Conservation (phyloP, 2,797 vertebrate genomes). For the Coreius guichenoti region DNA sequence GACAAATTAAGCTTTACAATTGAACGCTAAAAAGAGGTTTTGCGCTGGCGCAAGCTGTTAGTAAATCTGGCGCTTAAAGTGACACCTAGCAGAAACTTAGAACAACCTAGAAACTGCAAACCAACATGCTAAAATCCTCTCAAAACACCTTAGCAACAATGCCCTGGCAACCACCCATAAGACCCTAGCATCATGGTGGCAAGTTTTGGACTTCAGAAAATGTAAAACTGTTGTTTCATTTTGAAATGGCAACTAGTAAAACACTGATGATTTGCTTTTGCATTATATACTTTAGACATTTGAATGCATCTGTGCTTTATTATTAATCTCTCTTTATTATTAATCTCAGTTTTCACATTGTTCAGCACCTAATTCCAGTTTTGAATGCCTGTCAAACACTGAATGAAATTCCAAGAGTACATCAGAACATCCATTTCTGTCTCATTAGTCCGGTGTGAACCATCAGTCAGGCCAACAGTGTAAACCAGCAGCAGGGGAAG, state of each 20-base stretch:
- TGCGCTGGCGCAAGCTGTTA: too few relatives aligned
- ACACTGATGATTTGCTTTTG: background rate
- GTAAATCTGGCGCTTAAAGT: too few relatives aligned
- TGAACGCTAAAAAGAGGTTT: too few relatives aligned
- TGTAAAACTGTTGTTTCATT: background rate
- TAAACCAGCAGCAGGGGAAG: constrained; percentile 38
- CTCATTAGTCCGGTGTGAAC: constrained; percentile 41
- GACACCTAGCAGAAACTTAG: too few relatives aligned
- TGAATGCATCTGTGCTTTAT: background rate
- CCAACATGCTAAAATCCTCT: background rate
- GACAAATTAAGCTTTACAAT: too few relatives aligned
- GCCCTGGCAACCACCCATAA: too few relatives aligned
- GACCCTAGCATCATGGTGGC: background rate
- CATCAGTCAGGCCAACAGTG: constrained; percentile 42
- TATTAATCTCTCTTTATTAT: constrained; percentile 5
- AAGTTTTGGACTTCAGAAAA: background rate
- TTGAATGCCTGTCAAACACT: constrained; percentile 41
- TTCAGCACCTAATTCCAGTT: constrained; percentile 5
- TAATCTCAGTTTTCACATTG: background rate
- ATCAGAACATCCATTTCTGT: constrained; percentile 50
- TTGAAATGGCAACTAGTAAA: background rate
- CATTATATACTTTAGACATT: background rate
- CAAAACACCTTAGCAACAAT: too few relatives aligned
- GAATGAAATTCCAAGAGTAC: constrained; percentile 33
- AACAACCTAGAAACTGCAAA: background rate